Percentiles rank a stretch among this genome's conserved stretches.
These are phyloP conservation scores for Archips crataeganus DNA, from an alignment of 2,888 invertebrate genomes.

Conservation along the genomic window DNA sequence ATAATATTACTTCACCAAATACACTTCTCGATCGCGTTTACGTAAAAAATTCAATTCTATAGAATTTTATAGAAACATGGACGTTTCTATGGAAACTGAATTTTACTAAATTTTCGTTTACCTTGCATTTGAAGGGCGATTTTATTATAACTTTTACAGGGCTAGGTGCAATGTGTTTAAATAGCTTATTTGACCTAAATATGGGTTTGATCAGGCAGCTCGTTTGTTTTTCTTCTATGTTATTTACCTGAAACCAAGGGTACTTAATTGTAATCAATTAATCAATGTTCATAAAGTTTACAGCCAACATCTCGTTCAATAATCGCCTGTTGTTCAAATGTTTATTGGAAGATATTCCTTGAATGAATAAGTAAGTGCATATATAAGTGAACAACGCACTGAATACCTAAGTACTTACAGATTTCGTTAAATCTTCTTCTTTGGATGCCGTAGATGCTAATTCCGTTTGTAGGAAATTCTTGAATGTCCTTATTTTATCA, in stretches of 20 bases:
- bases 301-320: neutral
- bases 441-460: conserved; percentile 51
- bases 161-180: conserved; percentile 69
- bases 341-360: too few relatives aligned
- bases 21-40: too few relatives aligned
- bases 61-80: too few relatives aligned
- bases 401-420: conserved; percentile 51
- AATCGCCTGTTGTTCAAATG: too few relatives aligned
- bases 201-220: conserved; percentile 42
- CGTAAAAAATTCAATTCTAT: too few relatives aligned
- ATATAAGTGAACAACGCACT: too few relatives aligned
- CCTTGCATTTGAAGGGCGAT: conserved; percentile 70
- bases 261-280: too few relatives aligned
- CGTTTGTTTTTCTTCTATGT: conserved; percentile 42
- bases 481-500: conserved; percentile 60
- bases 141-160: conserved; percentile 70
- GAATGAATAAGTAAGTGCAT: too few relatives aligned
- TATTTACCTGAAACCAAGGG: conserved; percentile 50
- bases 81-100: too few relatives aligned
- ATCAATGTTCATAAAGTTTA: too few relatives aligned
- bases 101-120: conserved; percentile 45
- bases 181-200: conserved; percentile 52
- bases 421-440: conserved; percentile 56
- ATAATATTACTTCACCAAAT: too few relatives aligned
- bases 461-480: conserved; percentile 60